phyloP scores from a whole-genome alignment of 2,797 vertebrate species.

The Peromyscus nudipes region DNA sequence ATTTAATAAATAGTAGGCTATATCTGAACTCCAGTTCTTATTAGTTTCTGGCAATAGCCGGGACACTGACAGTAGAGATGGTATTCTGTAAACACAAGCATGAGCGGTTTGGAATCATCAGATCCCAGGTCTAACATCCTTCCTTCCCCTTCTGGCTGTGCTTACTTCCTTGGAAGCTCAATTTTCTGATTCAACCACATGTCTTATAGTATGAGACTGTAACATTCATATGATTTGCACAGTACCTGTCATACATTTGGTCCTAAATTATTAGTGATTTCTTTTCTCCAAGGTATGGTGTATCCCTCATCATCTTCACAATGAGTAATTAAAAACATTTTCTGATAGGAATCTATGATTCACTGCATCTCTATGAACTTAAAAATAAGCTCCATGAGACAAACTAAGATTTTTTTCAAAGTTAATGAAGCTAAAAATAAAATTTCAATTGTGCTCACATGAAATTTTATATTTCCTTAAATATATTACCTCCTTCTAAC shows the following conservation, averaged over 20 bases:
- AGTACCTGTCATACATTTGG: background rate
- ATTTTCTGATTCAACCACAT: background rate
- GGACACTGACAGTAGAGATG: background rate
- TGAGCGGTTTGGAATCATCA: too few species aligned
- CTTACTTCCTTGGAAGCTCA: background rate
- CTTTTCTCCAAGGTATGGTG: background rate
- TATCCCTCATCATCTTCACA: background rate
- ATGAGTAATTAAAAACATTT: background rate
- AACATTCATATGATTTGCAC: background rate
- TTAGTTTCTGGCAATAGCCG: background rate
- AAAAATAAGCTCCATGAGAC: background rate
- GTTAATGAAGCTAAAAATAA: background rate
- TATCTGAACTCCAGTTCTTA: background rate
- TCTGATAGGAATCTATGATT: background rate
- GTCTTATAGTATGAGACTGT: background rate
- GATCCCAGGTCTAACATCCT: too few species aligned
- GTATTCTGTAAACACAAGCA: background rate
- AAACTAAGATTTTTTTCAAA: conserved; percentile 4
- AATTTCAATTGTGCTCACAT: background rate
- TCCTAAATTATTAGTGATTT: background rate
- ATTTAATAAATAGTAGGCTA: background rate
- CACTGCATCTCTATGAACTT: background rate
- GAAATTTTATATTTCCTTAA: background rate
- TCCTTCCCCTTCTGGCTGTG: background rate
- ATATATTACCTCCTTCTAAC: background rate